Base-by-base conservation (phyloP, 2,113 vertebrate species). In the Proteles cristata region DNA sequence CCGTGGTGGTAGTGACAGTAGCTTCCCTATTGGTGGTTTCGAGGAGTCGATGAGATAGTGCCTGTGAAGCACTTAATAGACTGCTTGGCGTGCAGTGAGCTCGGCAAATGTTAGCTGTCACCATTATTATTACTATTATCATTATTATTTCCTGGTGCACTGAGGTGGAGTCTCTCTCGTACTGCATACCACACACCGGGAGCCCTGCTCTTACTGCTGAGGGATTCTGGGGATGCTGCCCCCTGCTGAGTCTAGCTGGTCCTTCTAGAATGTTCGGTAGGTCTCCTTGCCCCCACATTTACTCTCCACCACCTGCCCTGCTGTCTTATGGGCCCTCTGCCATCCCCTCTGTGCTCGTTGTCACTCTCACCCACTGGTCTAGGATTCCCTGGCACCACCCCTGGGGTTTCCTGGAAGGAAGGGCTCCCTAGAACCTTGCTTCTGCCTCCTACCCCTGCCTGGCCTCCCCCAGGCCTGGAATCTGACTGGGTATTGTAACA, bases 401-500 rank as follows among this genome's bases (percentile, higher is more conserved):
- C 39, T 21, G 10, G 95, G 89, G 84, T 79, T 97, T 94, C 95
- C 97, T 96, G 71, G 80, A 58, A 45, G n/a, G 48, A 76, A 33
- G 61, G 77, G 87, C 96, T 96, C 83, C 63, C 84, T 28, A 71
- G 90, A 96, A 82, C 95, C 95, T 93, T 65, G 86, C 25, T 93
- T 77, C 66, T 39, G 19, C 66, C 76, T 61, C 90, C 50, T n/a
- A 55, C 84, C 84, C 53, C 28, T 45, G 61, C 23, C 69, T 0
- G 58, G 71, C 85, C 96, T 94, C 88, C 96, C 93, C 91, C 79
- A 91, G 96, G 93, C 94, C 97, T 93, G 90, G 94, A 94, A 97
- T 97, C 97, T 96, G 45, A 95, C 97, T 96, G 63, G 96, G 98
- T 93, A 98, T 98, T 98, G 99, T 99, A 99, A 99, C 99, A 99